phyloP scores from a whole-genome alignment of 2,113 vertebrate genomes.

The Plestiodon gilberti region DNA sequence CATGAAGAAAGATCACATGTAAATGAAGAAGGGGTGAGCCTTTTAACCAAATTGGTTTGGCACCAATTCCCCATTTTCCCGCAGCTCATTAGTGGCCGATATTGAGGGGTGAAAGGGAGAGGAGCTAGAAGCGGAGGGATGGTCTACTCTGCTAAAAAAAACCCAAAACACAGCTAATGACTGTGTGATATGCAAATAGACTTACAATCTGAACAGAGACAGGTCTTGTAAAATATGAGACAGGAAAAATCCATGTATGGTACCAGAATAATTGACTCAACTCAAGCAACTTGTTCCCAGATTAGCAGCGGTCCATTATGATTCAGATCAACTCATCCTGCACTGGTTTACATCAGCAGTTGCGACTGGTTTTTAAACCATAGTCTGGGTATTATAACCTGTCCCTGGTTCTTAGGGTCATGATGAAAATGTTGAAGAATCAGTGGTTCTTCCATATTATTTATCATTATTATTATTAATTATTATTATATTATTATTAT shows the following conservation, averaged over 20 bases:
- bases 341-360: neutral
- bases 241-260: neutral
- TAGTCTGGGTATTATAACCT: neutral
- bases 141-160: constrained; percentile 52
- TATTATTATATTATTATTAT: no score
- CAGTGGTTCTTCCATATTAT: neutral
- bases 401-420: neutral
- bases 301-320: neutral
- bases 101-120: constrained; percentile 14
- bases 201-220: constrained; percentile 44
- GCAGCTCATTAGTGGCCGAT: constrained; percentile 60
- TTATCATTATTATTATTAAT: no score
- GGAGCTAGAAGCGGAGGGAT: constrained; percentile 23
- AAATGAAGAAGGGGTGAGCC: constrained; percentile 18
- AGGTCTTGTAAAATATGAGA: neutral
- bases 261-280: neutral
- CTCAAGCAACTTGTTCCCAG: neutral
- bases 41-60: constrained; percentile 64
- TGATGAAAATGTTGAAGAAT: neutral
- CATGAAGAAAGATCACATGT: neutral
- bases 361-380: neutral
- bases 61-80: constrained; percentile 23
- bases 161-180: constrained; percentile 42
- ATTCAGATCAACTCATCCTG: neutral
- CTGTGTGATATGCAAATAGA: constrained; percentile 51